Percentiles rank a stretch among this genome's conserved stretches.
These are phyloP conservation scores for Agriopis marginaria DNA, from an alignment of 2,888 invertebrate genomes.

Conservation along the genomic window DNA sequence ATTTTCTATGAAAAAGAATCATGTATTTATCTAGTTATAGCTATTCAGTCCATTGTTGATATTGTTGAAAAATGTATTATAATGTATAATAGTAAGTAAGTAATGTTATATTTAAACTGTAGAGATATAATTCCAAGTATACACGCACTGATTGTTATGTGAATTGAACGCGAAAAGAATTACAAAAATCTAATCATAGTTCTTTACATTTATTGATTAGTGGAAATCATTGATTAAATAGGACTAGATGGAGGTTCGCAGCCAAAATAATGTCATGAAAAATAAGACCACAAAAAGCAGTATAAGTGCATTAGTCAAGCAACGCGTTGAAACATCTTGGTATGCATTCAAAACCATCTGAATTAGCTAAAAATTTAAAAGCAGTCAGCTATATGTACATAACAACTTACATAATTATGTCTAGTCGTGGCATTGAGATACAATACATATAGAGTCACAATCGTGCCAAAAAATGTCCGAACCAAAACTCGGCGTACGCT, in stretches of 20 bases:
- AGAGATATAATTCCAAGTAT: conserved; percentile 27
- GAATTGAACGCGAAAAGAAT: conserved; percentile 17
- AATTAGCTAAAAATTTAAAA: no score
- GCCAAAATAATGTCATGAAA: not conserved
- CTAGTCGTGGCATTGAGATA: no score
- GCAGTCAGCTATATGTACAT: no score
- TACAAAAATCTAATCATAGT: not conserved
- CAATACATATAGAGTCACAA: no score
- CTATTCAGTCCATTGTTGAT: conserved; percentile 84
- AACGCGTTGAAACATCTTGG: no score
- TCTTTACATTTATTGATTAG: not conserved
- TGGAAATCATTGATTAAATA: not conserved
- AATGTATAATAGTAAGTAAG: conserved; percentile 57
- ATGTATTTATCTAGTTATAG: conserved; percentile 77
- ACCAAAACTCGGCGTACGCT: no score
- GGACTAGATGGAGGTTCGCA: not conserved
- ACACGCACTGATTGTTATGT: conserved; percentile 26
- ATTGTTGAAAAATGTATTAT: conserved; percentile 84
- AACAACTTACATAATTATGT: no score
- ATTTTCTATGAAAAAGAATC: conserved; percentile 46
- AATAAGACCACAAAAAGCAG: not conserved
- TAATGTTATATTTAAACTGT: conserved; percentile 39
- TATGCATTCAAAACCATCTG: no score
- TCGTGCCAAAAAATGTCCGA: no score
- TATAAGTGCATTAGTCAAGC: no score